Percentiles rank a stretch among this genome's conserved stretches.
These are phyloP conservation scores for Drosophila fungiperda DNA, from an alignment of 2,888 invertebrate genomes.

Conservation along the genomic window DNA sequence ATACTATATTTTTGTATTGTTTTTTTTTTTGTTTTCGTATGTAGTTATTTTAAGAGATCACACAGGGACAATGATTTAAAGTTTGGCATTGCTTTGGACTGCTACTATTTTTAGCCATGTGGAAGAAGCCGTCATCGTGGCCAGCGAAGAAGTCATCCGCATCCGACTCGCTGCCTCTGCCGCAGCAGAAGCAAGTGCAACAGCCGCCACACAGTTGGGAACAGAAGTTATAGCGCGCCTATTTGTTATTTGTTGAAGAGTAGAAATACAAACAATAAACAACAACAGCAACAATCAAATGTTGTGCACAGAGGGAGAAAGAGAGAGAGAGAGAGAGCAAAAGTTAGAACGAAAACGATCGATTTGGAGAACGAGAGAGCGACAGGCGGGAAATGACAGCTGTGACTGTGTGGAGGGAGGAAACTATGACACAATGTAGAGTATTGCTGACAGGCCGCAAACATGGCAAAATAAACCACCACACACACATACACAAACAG, in stretches of 20 bases:
- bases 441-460: slow-evolving; percentile 30
- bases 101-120: slow-evolving; percentile 41
- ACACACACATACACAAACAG: slow-evolving; percentile 3
- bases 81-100: slow-evolving; percentile 47
- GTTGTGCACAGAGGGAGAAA: slow-evolving; percentile 57
- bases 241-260: slow-evolving; percentile 63
- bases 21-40: slow-evolving; percentile 15
- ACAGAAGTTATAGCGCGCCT: slow-evolving; percentile 82
- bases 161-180: slow-evolving; percentile 40
- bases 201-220: slow-evolving; percentile 74
- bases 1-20: slow-evolving; percentile 2
- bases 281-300: slow-evolving; percentile 75
- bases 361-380: slow-evolving; percentile 33
- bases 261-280: slow-evolving; percentile 73
- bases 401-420: slow-evolving; percentile 5
- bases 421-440: slow-evolving; percentile 6
- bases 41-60: slow-evolving; percentile 58
- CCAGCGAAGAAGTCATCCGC: slow-evolving; percentile 46
- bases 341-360: slow-evolving; percentile 39
- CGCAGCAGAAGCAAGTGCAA: slow-evolving; percentile 52
- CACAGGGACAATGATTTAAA: slow-evolving; percentile 68
- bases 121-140: slow-evolving; percentile 45
- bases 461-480: slow-evolving; percentile 15
- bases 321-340: slow-evolving; percentile 32
- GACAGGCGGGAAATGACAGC: slow-evolving; percentile 36